Evolutionary conservation across 2,113 vertebrate species (phyloP), one percentile per base, ranked within the genome.

Genomic region (Steatornis caripensis): DNA sequence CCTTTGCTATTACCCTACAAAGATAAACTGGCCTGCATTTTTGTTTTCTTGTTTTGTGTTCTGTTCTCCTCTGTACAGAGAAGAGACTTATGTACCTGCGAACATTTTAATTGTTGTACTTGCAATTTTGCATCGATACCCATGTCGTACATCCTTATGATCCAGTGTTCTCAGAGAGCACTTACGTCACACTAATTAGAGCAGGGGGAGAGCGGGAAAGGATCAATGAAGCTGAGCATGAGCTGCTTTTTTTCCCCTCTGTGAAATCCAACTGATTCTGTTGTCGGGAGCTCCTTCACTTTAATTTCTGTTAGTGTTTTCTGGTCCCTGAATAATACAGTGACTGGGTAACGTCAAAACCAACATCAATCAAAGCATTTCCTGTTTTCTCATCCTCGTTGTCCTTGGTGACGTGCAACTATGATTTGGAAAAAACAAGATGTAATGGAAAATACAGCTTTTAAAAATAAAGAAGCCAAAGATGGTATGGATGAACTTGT

Each of bases 331-430:
- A 92, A 43, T 89, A 66, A 54, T 82, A 37, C 19, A 14, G 69
- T 74, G 68, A 34, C 69, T 70, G 34, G 26, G 19, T 94, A 60
- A 61, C 1, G 1, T 82, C 64, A 81, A 92, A 87, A 34, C 30
- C 21, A 61, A 53, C 81, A 78, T 81, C 41, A 92, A 4, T 87
- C 18, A 21, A 94, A 83, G 58, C 72, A 65, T 95, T 93, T 96
- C 76, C 64, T 78, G 65, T 91, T 89, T 81, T 55, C 55, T 95
- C 17, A 62, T 91, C 80, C 34, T 94, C 30, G 3, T 87, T 78
- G 51, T 81, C 81, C 24, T 75, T 8, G 3, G 26, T 84, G 84
- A 87, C 0, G 0, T 78, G 36, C 36, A 84, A 21, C 18, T 79
- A 36, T 82, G 65, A 71, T 82, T 90, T 78, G 78, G 69, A 18